A percentile compares a stretch with the other conserved stretches of the same genome.
Evolutionary conservation across 2,888 invertebrate genomes (phyloP).

Genomic region (Cephus nigrinus): DNA sequence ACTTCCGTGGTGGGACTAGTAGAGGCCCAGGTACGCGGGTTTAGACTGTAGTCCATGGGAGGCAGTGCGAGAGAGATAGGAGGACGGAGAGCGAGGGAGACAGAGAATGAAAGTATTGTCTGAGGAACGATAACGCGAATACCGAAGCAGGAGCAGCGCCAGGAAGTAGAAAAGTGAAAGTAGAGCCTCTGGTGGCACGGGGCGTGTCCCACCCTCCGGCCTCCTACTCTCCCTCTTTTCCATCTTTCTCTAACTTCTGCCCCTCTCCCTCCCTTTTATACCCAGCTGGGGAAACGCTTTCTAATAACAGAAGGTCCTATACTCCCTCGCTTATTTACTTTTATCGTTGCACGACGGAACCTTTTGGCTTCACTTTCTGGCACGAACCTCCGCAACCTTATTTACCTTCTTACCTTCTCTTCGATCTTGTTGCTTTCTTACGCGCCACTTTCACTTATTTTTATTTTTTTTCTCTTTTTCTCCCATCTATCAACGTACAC

Average conservation of each 20-base stretch:
- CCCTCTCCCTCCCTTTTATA: neutral
- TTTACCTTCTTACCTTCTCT: constrained; percentile 12
- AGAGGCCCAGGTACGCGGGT: neutral
- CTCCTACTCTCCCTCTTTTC: neutral
- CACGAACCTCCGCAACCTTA: neutral
- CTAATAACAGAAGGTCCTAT: constrained; percentile 36
- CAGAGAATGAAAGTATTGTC: neutral
- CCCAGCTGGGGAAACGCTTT: constrained; percentile 27
- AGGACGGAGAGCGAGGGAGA: neutral
- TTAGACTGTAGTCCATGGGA: neutral
- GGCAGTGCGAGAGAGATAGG: neutral
- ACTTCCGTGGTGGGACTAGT: neutral
- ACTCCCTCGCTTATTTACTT: constrained; percentile 42
- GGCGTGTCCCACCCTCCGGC: neutral
- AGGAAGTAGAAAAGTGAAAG: constrained; percentile 26
- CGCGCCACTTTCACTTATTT: constrained; percentile 29
- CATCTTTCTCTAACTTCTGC: neutral
- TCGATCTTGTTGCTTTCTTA: constrained; percentile 14
- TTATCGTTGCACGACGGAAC: constrained; percentile 30
- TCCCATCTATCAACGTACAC: too few relatives aligned
- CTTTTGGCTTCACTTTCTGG: neutral
- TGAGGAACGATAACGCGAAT: neutral
- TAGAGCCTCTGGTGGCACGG: constrained; percentile 17
- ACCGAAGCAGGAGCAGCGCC: neutral
- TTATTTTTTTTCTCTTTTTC: constrained; percentile 33